Evolutionary conservation across 2,888 invertebrate genomes (phyloP), one percentile per base, ranked within the genome.

Genomic region (Gastracanthus pulcherrimus): DNA sequence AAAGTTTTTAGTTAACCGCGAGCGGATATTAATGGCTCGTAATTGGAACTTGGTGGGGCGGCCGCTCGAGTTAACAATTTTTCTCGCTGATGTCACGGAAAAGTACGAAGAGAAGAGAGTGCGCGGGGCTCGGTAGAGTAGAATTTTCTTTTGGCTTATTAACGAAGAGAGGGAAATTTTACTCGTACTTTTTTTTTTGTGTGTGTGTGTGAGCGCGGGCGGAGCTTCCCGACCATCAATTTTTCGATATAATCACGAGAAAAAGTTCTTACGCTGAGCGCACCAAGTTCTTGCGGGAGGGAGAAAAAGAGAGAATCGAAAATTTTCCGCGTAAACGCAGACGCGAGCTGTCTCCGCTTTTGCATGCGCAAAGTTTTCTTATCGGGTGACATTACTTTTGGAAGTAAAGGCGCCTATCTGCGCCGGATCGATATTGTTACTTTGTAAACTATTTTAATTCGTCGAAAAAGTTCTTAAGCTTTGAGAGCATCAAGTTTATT

Each of bases 1-100:
- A 72, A 81, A 81, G 55, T 76, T 80, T 76, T 76, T 67, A 51
- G 62, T 76, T 45, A 75, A 69, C 69, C 70, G 55, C 41, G 29
- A n/a, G 45, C 38, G 36, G 69, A 82, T 78, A 82, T 78, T 78
- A 75, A 78, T 82, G 82, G 75, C 62, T 55, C 75, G 62, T 82
- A 78, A 82, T 82, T 78, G 75, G 75, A 75, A 62, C 55, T 78
- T 74, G 23, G 34, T 55, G 23, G 41, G n/a, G 29, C n/a, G 48
- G 34, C 31, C 48, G 69, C 60, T 71, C 51, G 71, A 55, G 69
- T 71, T 71, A 69, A 79, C 76, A 76, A 79, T 79, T 79, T 79
- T 76, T 76, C 70, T 74, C 72, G 72, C 77, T 64, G 74, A 77
- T 81, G 81, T 81, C 81, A 45, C 77, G 67, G 36, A 69, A 77